These are phyloP conservation scores for Ariolimax columbianus DNA, from an alignment of 2,888 invertebrate species.

Conservation along the genomic window DNA sequence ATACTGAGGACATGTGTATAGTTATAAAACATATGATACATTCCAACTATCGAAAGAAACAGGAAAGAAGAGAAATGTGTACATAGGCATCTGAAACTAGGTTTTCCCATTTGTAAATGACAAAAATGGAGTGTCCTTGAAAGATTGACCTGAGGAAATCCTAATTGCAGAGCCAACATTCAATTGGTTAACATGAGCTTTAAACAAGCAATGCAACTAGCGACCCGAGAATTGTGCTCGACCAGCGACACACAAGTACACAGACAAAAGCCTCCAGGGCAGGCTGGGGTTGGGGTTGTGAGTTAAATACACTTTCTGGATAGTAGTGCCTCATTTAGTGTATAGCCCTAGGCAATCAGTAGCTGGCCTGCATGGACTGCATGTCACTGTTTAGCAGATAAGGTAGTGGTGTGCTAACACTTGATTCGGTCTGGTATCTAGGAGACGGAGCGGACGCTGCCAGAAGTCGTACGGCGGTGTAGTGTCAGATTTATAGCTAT, in stretches of 20 bases:
- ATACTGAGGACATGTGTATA: too few species aligned
- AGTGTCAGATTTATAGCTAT: not conserved
- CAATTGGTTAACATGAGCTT: not conserved
- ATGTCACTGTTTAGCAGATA: not conserved
- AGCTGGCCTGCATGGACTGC: not conserved
- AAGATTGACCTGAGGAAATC: not conserved
- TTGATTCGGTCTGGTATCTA: not conserved
- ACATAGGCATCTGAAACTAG: too few species aligned
- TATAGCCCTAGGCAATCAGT: not conserved
- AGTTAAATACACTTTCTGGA: constrained; percentile 5
- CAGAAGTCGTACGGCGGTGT: not conserved
- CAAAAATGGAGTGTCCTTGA: not conserved
- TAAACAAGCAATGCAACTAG: not conserved
- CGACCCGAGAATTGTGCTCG: not conserved
- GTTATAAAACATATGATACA: too few species aligned
- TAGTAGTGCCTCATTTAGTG: not conserved
- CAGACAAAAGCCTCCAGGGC: not conserved
- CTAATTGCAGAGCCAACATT: not conserved
- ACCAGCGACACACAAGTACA: not conserved
- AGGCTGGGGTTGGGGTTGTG: not conserved
- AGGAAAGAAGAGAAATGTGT: too few species aligned
- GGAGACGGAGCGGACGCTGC: not conserved
- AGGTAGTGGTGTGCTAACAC: not conserved
- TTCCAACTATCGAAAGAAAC: too few species aligned
- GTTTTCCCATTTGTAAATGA: not conserved